phyloP scores from a whole-genome alignment of 2,797 vertebrate genomes.

The Rallus crepitans region DNA sequence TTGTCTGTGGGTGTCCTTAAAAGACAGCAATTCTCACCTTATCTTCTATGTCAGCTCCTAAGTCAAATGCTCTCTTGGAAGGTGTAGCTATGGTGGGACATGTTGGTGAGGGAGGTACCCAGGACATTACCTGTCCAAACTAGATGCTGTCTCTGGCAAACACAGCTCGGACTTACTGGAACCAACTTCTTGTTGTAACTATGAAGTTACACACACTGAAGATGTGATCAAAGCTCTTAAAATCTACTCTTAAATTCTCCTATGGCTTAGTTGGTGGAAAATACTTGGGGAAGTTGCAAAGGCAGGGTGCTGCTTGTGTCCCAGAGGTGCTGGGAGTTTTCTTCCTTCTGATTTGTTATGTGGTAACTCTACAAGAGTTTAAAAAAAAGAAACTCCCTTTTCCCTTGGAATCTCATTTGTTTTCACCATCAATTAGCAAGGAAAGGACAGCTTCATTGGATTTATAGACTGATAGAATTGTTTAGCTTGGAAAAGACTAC shows the following conservation, averaged over 20 bases:
- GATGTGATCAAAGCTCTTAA: not conserved
- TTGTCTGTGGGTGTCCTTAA: not conserved
- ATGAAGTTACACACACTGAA: not conserved
- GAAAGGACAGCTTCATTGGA: not conserved
- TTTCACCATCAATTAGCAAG: not conserved
- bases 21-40: not conserved
- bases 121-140: not conserved
- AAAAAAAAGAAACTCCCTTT: not conserved
- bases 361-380: not conserved
- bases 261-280: not conserved
- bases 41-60: not conserved
- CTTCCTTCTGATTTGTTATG: not conserved
- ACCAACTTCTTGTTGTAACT: not conserved
- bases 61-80: not conserved
- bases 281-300: not conserved
- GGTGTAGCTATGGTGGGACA: not conserved
- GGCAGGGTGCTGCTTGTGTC: not conserved
- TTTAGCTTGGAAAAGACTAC: too few species aligned
- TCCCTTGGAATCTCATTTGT: not conserved
- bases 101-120: not conserved
- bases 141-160: not conserved
- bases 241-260: not conserved
- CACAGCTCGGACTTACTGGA: not conserved
- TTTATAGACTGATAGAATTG: too few species aligned
- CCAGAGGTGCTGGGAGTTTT: not conserved